A percentile compares a stretch with the other conserved stretches of the same genome.
These are phyloP conservation scores for Stichodactyla mertensii DNA, from an alignment of 64 coral and sea anemone genomes.

Conservation along the genomic window DNA sequence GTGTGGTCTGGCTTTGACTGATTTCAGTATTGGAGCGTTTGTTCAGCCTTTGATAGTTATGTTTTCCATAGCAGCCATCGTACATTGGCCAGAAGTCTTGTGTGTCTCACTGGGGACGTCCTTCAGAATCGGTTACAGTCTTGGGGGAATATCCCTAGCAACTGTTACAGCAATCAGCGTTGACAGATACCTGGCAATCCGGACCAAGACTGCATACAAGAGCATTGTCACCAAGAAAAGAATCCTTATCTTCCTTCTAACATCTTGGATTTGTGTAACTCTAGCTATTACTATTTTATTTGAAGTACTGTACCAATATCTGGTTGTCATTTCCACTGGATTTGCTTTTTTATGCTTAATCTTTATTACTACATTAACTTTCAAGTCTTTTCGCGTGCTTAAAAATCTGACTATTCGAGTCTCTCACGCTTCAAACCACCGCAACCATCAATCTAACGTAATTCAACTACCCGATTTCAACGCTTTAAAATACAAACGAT, in stretches of 20 bases:
- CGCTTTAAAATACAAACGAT: background rate
- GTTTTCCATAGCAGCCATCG: background rate
- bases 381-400: background rate
- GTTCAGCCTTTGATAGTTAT: constrained; percentile 10
- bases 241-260: background rate
- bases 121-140: background rate
- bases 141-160: constrained; percentile 1
- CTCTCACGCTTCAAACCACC: background rate
- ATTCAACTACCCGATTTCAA: background rate
- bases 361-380: background rate
- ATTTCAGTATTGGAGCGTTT: constrained; percentile 11
- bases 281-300: background rate
- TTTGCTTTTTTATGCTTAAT: background rate
- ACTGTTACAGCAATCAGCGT: constrained; percentile 5
- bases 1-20: constrained; percentile 2
- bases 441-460: background rate
- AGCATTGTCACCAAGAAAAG: background rate
- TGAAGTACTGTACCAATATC: background rate
- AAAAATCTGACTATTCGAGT: background rate
- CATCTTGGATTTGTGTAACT: background rate
- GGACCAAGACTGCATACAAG: background rate
- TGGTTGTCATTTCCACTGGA: background rate
- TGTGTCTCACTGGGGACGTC: background rate
- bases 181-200: constrained; percentile 12
- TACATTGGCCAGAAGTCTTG: background rate